Evolutionary conservation across 2,797 vertebrate species (phyloP).

Genomic region (Argya squamiceps): DNA sequence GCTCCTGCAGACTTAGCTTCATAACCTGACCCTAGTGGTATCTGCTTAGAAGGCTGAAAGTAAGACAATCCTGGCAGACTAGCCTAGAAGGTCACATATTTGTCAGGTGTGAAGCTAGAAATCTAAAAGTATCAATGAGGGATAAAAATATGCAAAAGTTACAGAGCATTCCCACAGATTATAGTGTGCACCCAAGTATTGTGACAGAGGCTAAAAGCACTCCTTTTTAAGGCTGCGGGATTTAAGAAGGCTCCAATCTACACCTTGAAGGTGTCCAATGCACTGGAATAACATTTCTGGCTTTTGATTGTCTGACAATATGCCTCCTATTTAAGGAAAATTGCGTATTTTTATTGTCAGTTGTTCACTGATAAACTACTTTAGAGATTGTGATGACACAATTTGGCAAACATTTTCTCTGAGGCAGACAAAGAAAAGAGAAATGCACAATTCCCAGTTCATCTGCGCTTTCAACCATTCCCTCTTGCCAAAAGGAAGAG

Average conservation of each 20-base stretch:
- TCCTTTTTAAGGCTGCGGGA: neutral
- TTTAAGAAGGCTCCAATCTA: neutral
- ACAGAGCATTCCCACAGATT: neutral
- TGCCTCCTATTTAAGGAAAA: neutral
- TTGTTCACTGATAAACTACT: neutral
- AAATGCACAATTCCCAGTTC: neutral
- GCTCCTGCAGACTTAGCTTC: neutral
- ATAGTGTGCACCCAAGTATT: neutral
- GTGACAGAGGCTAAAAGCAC: neutral
- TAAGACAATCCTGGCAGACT: neutral
- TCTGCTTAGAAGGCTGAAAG: neutral
- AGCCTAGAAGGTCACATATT: neutral
- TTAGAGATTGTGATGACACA: neutral
- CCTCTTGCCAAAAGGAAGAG: neutral
- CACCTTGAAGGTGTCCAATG: neutral
- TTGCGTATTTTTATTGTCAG: neutral
- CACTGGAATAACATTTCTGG: neutral
- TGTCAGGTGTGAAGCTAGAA: neutral
- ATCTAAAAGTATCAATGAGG: neutral
- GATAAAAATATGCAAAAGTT: neutral
- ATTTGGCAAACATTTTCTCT: neutral
- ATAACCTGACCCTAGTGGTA: neutral
- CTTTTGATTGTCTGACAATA: neutral
- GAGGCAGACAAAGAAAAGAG: neutral
- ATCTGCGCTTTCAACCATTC: neutral